phyloP scores from a whole-genome alignment of 1,140 invertebrate genomes.

The Trissolcus basalis region DNA sequence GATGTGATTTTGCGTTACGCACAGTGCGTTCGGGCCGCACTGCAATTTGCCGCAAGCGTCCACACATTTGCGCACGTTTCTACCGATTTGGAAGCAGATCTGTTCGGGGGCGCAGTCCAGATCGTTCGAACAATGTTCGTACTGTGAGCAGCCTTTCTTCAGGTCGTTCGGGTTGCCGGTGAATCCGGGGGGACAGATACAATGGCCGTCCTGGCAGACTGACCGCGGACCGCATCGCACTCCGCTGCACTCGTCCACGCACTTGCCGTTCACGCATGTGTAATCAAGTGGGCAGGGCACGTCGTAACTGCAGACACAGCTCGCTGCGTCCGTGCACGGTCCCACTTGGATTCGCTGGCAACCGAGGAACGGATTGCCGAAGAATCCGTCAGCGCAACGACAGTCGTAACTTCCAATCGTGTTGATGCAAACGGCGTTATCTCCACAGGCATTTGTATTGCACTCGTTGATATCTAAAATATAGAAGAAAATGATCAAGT shows the following conservation, averaged over 20 bases:
- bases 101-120: conserved; percentile 86
- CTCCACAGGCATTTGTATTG: conserved; percentile 85
- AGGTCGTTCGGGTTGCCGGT: conserved; percentile 86
- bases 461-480: conserved; percentile 92
- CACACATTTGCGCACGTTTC: conserved; percentile 86
- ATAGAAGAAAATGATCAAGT: too few relatives aligned
- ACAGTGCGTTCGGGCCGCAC: conserved; percentile 92
- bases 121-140: conserved; percentile 86
- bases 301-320: conserved; percentile 83
- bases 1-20: conserved; percentile 87
- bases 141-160: conserved; percentile 81
- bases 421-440: conserved; percentile 91
- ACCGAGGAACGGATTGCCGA: conserved; percentile 89
- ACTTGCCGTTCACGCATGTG: conserved; percentile 82
- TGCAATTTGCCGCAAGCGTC: conserved; percentile 91
- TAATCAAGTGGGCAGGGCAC: conserved; percentile 85
- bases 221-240: conserved; percentile 88
- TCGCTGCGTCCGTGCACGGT: conserved; percentile 81
- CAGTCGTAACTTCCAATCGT: conserved; percentile 91
- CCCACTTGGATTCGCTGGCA: conserved; percentile 82
- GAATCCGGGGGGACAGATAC: conserved; percentile 86
- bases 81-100: conserved; percentile 90
- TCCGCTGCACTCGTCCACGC: conserved; percentile 84
- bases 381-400: conserved; percentile 86
- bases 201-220: conserved; percentile 86